Percentiles rank a stretch among this genome's conserved stretches.
phyloP scores from a whole-genome alignment of 2,888 invertebrate species.

The Onthophagus sagittarius region DNA sequence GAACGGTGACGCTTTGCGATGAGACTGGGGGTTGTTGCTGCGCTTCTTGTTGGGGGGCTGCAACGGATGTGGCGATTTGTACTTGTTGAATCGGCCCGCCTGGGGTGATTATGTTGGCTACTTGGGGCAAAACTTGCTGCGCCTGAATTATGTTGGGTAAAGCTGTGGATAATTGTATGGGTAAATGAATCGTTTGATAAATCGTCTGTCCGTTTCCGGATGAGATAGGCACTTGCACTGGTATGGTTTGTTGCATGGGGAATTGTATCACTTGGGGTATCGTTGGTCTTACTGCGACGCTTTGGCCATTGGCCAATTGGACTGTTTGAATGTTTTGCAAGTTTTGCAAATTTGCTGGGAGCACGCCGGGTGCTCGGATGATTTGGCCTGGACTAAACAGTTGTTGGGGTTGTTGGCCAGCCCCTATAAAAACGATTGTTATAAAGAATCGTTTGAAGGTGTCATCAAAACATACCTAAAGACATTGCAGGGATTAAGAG shows the following conservation, averaged over 20 bases:
- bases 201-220: slow-evolving; percentile 86
- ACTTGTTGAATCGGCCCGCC: slow-evolving; percentile 88
- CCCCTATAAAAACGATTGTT: slow-evolving; percentile 24
- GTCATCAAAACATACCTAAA: slow-evolving; percentile 44
- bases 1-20: slow-evolving; percentile 44
- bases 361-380: slow-evolving; percentile 67
- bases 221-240: slow-evolving; percentile 87
- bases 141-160: slow-evolving; percentile 57
- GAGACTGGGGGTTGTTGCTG: slow-evolving; percentile 43
- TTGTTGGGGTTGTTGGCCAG: slow-evolving; percentile 54
- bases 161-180: slow-evolving; percentile 74
- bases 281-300: slow-evolving; percentile 63
- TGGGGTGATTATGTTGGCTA: slow-evolving; percentile 82
- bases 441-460: background rate
- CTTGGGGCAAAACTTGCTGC: slow-evolving; percentile 64
- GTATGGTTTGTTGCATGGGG: slow-evolving; percentile 74
- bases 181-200: slow-evolving; percentile 92
- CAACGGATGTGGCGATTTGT: slow-evolving; percentile 65
- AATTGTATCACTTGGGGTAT: slow-evolving; percentile 58
- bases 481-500: slow-evolving; percentile 82
- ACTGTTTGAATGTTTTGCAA: slow-evolving; percentile 68
- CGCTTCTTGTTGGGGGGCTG: slow-evolving; percentile 37
- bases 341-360: slow-evolving; percentile 66
- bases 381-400: slow-evolving; percentile 65
- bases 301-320: slow-evolving; percentile 69